Conservation (phyloP, 2,113 vertebrate genomes). For the Pituophis catenifer region DNA sequence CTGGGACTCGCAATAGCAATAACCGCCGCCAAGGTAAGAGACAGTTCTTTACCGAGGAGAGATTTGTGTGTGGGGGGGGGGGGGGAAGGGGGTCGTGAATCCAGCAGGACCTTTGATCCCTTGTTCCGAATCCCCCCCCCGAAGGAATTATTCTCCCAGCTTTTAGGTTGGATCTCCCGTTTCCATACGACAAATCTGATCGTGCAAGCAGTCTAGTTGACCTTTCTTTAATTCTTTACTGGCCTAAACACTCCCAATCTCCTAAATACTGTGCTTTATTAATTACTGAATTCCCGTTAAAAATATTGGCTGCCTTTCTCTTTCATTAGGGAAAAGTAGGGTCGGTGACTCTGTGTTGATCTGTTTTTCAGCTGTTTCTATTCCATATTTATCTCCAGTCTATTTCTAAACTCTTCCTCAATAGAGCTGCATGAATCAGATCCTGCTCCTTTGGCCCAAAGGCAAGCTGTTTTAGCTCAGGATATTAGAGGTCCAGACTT, state of each 20-base stretch:
- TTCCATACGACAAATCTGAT: background rate
- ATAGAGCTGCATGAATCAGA: background rate
- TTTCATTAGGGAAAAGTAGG: background rate
- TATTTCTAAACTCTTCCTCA: background rate
- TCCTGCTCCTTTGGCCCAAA: background rate
- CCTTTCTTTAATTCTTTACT: background rate
- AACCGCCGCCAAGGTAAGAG: constrained; percentile 18
- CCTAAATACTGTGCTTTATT: background rate
- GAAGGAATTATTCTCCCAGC: background rate
- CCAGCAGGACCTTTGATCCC: constrained; percentile 8
- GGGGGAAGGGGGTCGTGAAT: background rate
- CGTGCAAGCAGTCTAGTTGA: background rate
- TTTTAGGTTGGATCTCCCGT: background rate
- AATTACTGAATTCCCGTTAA: background rate
- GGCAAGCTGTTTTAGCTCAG: background rate
- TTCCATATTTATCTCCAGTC: background rate
- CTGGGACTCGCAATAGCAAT: constrained; percentile 19
- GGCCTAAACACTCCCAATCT: background rate
- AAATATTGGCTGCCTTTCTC: background rate
- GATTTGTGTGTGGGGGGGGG: background rate
- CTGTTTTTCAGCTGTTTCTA: background rate
- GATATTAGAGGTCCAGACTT: background rate
- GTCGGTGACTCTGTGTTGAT: background rate
- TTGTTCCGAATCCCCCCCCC: background rate
- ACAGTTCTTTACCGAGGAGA: no score